Evolutionary conservation across 2,113 vertebrate species (phyloP), one percentile per base, ranked within the genome.

Genomic region (Eonycteris spelaea): DNA sequence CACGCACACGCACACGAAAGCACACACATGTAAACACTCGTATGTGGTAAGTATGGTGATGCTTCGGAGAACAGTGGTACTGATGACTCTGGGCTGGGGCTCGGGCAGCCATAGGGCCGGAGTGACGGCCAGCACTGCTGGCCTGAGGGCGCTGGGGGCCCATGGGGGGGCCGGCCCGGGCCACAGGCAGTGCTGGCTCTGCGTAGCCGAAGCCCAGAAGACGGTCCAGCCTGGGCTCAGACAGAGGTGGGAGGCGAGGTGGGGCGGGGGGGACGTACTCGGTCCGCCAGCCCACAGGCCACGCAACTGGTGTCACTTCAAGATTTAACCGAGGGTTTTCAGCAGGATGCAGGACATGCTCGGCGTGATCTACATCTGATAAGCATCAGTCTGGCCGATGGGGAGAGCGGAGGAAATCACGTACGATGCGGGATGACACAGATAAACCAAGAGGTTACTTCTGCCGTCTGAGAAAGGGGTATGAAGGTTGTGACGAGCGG

Each of bases 241-340:
- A 79, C n/a, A 38, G 6, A 12, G 35, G 8, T 28, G 11, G 26
- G 15, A 51, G 24, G 33, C 35, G 38, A 0, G 4, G 18, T 5
- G 30, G 71, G 28, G n/a, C 6, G 40, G 40, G 40, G 40, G 40
- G 3, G 19, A 28, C 21, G 63, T 6, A 28, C 6, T 73, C n/a
- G 67, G 65, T n/a, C 16, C 1, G 10, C 11, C 4, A 67, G 18
- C 48, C 9, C 40, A 0, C n/a, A 40, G 4, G 30, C 8, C n/a
- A 26, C 24, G 16, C 57, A 57, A 73, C 55, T 3, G 40, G 38
- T 19, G 18, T 26, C 2, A 45, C 43, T 71, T 24, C 18, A 53
- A 35, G 67, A 83, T n/a, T 30, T 59, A 71, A 48, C 19, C 48
- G 55, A 78, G 4, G 55, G 51, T 45, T 59, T 59, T 51, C 84